phyloP scores from a whole-genome alignment of 1,140 invertebrate genomes.

The Samia ricini region DNA sequence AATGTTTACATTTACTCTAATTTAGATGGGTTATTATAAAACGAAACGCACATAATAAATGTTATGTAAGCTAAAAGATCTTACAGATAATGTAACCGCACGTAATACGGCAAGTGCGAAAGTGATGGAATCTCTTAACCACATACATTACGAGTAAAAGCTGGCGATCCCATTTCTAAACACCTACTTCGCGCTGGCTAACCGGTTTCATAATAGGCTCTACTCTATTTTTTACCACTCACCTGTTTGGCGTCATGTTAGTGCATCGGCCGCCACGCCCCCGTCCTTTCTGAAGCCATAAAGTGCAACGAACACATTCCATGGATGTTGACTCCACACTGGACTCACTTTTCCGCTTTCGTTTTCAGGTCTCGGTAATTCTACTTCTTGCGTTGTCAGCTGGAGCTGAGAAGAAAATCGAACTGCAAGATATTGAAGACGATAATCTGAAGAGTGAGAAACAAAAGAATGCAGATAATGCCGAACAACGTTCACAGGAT shows the following conservation, averaged over 20 bases:
- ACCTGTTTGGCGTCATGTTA: constrained; percentile 50
- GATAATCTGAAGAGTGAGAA: constrained; percentile 74
- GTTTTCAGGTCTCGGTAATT: constrained; percentile 63
- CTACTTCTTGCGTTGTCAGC: constrained; percentile 43
- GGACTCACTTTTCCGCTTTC: constrained; percentile 46
- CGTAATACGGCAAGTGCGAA: constrained; percentile 23
- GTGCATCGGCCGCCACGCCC: constrained; percentile 36
- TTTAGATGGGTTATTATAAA: no score
- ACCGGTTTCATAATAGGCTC: constrained; percentile 63
- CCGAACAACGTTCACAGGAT: constrained; percentile 25
- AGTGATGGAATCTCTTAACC: constrained; percentile 57
- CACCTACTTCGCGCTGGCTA: constrained; percentile 31
- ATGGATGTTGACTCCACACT: constrained; percentile 31
- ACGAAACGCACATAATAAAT: no score
- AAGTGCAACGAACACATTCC: constrained; percentile 13
- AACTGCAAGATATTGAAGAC: constrained; percentile 73
- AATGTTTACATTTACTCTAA: no score
- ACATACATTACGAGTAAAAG: constrained; percentile 72
- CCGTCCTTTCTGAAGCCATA: constrained; percentile 37
- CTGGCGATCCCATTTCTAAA: constrained; percentile 56
- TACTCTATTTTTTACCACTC: constrained; percentile 67
- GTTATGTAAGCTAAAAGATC: no score
- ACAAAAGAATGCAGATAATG: constrained; percentile 36
- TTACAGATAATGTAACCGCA: constrained; percentile 2
- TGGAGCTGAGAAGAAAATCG: constrained; percentile 68